These are phyloP conservation scores for Neopelma chrysocephalum DNA, from an alignment of 2,797 vertebrate species.

Conservation along the genomic window DNA sequence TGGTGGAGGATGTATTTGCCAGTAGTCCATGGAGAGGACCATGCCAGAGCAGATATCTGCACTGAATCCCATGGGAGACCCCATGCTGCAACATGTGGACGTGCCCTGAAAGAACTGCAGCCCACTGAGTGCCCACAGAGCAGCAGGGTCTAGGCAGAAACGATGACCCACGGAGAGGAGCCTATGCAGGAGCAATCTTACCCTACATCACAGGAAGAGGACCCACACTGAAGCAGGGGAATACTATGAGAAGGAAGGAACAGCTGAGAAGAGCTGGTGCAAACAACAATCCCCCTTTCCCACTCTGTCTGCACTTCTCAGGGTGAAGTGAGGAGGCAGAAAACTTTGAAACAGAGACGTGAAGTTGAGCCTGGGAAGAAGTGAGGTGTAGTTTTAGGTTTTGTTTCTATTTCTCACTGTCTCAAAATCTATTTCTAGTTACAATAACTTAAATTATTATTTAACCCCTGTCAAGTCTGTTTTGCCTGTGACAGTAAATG, in stretches of 20 bases:
- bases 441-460: background rate
- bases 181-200: background rate
- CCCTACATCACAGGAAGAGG: background rate
- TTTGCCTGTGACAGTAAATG: background rate
- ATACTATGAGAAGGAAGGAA: background rate
- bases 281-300: rapidly evolving
- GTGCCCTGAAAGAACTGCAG: background rate
- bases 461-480: background rate
- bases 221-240: background rate
- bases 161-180: rapidly evolving
- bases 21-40: background rate
- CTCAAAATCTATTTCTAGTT: background rate
- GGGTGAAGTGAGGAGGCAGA: background rate
- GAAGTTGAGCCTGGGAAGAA: background rate
- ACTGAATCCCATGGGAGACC: background rate
- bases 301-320: rapidly evolving
- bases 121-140: background rate
- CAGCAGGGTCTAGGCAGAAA: background rate
- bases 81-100: rapidly evolving
- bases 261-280: background rate
- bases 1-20: background rate
- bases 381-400: background rate
- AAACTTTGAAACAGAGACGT: background rate
- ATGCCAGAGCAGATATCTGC: background rate
- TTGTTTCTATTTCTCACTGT: background rate